Percentiles rank a stretch among this genome's conserved stretches.
Evolutionary conservation across 2,113 vertebrate species (phyloP).

Genomic region (Hippocampus mohnikei): DNA sequence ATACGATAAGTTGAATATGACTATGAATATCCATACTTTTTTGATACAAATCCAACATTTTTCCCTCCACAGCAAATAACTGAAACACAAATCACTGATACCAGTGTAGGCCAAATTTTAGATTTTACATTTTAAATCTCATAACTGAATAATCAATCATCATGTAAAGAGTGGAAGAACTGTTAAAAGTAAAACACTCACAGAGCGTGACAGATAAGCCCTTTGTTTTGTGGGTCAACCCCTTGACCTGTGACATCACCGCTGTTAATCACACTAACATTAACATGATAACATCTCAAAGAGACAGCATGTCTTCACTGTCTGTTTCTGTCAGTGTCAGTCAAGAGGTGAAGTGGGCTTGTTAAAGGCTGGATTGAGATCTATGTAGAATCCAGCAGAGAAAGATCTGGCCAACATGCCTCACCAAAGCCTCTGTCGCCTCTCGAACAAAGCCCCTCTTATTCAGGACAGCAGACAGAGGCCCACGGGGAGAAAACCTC

Average conservation of each 20-base stretch:
- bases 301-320: constrained; percentile 9
- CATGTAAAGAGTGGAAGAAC: background rate
- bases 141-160: background rate
- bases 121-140: background rate
- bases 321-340: constrained; percentile 38
- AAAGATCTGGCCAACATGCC: constrained; percentile 52
- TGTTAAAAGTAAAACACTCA: background rate
- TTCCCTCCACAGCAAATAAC: too few relatives aligned
- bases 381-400: constrained; percentile 40
- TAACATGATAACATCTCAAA: constrained; percentile 15
- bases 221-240: constrained; percentile 28
- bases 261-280: constrained; percentile 28
- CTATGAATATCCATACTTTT: too few relatives aligned
- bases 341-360: constrained; percentile 29
- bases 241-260: constrained; percentile 42
- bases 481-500: constrained; percentile 67
- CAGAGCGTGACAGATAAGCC: constrained; percentile 17
- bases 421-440: constrained; percentile 53
- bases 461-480: constrained; percentile 64
- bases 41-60: too few relatives aligned
- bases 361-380: constrained; percentile 37
- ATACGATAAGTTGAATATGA: too few relatives aligned
- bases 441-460: constrained; percentile 66
- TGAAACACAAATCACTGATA: too few relatives aligned
- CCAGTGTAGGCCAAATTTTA: too few relatives aligned